Percentiles rank a stretch among this genome's conserved stretches.
Evolutionary conservation across 2,113 vertebrate genomes (phyloP).

Genomic region (Pleuronectes platessa): DNA sequence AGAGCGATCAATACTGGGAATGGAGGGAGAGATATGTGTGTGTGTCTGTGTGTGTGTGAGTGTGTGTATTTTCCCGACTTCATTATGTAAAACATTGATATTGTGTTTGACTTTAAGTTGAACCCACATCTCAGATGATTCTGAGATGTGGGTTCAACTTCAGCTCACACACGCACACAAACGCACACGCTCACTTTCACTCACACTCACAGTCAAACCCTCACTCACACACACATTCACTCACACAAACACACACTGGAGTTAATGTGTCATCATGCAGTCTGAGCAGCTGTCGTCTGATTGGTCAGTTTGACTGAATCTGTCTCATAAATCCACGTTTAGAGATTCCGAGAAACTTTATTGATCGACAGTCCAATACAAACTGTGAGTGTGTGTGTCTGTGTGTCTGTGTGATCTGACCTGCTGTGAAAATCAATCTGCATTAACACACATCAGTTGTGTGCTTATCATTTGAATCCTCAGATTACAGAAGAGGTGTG

Average conservation of each 20-base stretch:
- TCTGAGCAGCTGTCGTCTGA: conserved; percentile 38
- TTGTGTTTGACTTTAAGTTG: conserved; percentile 17
- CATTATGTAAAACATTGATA: conserved; percentile 24
- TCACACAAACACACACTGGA: background rate
- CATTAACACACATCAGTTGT: too few relatives aligned
- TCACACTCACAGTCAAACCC: background rate
- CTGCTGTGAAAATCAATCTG: too few relatives aligned
- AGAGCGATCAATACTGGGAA: conserved; percentile 44
- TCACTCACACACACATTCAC: background rate
- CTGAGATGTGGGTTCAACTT: background rate
- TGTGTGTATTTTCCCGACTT: background rate
- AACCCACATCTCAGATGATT: conserved; percentile 21
- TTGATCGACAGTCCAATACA: conserved; percentile 19
- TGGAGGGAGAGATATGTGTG: conserved; percentile 19
- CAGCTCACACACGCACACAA: conserved; percentile 1
- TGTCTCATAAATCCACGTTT: conserved; percentile 20
- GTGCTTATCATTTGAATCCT: too few relatives aligned
- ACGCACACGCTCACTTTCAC: conserved; percentile 2
- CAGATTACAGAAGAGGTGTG: too few relatives aligned
- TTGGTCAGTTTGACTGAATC: conserved; percentile 19
- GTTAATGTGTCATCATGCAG: conserved; percentile 54
- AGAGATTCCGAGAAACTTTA: conserved; percentile 28
- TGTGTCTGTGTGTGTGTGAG: conserved; percentile 2
- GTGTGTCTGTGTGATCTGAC: too few relatives aligned
- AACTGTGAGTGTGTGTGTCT: conserved; percentile 6